Conservation (phyloP, 2,797 vertebrate species). For the Arctocebus calabarensis region DNA sequence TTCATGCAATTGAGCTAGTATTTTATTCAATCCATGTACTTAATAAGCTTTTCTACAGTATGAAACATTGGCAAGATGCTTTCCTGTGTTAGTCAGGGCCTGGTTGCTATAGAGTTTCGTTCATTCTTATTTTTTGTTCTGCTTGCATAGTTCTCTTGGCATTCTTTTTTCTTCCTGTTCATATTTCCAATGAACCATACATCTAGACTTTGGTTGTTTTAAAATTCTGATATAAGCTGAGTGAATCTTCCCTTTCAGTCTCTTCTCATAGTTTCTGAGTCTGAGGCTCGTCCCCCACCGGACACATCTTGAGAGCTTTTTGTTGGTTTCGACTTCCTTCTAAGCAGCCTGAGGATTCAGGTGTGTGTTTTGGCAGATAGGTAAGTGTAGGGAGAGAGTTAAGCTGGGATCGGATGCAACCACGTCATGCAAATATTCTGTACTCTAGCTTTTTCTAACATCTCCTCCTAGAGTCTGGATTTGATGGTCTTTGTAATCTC, state of each 20-base stretch:
- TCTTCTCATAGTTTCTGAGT: neutral
- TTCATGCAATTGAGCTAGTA: slow-evolving; percentile 19
- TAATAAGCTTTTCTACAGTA: slow-evolving; percentile 19
- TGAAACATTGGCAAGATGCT: neutral
- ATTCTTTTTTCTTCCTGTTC: neutral
- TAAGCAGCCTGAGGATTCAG: neutral
- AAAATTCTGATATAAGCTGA: neutral
- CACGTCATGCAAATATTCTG: neutral
- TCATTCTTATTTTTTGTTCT: neutral
- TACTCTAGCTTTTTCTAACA: neutral
- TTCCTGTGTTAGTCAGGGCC: neutral
- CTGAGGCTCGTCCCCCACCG: neutral
- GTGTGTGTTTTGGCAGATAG: neutral
- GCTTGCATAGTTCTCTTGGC: neutral
- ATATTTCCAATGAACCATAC: neutral
- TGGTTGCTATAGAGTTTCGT: neutral
- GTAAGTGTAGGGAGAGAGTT: neutral
- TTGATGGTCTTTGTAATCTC: neutral
- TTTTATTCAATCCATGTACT: neutral
- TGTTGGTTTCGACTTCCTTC: neutral
- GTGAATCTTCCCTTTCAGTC: neutral
- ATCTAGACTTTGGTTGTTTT: neutral
- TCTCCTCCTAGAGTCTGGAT: neutral
- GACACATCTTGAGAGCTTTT: neutral
- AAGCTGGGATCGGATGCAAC: neutral